phyloP scores from a whole-genome alignment of 2,888 invertebrate species.

The Nezara viridula region DNA sequence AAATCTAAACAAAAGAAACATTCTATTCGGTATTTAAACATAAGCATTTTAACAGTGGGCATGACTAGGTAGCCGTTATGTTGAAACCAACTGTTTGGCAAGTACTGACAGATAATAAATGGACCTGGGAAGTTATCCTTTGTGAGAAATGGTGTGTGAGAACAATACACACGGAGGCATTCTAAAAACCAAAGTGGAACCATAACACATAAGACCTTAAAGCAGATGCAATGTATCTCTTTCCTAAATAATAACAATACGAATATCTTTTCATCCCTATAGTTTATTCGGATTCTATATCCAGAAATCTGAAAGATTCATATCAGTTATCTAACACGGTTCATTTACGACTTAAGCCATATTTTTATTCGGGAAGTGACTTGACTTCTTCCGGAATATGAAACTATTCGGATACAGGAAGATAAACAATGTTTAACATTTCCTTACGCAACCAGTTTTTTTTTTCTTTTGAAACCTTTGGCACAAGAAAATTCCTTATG shows the following conservation, averaged over 20 bases:
- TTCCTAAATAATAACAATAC: neutral
- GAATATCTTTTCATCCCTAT: neutral
- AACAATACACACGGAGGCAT: neutral
- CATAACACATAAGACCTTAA: neutral
- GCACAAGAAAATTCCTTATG: neutral
- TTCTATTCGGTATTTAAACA: neutral
- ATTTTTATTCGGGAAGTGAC: neutral
- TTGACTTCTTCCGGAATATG: neutral
- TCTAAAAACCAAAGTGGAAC: neutral
- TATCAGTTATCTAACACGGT: neutral
- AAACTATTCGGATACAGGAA: neutral
- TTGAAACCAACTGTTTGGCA: slow-evolving; percentile 26
- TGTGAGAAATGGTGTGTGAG: slow-evolving; percentile 34
- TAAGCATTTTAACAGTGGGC: neutral
- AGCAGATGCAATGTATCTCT: neutral
- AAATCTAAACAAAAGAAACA: too few species aligned
- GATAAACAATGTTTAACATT: neutral
- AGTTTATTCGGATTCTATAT: neutral
- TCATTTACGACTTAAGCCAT: neutral
- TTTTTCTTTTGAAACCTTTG: neutral
- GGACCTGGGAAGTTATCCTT: neutral
- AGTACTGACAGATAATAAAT: slow-evolving; percentile 4
- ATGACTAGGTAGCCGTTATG: neutral
- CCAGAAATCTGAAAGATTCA: neutral
- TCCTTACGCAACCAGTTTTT: neutral